phyloP scores from a whole-genome alignment of 2,888 invertebrate species.

The Lasioglossum malachurum region DNA sequence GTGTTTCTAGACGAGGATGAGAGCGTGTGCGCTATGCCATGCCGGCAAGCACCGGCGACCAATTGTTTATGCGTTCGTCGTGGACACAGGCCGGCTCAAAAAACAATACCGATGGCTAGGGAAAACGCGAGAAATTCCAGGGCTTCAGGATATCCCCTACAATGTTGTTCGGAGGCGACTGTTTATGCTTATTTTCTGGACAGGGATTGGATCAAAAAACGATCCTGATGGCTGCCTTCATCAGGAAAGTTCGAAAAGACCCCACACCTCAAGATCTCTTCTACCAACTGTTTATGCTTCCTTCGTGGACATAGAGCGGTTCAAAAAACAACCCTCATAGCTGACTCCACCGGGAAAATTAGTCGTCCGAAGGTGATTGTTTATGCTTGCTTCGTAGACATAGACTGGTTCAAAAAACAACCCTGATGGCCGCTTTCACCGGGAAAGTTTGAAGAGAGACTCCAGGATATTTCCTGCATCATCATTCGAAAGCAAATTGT shows the following conservation, averaged over 20 bases:
- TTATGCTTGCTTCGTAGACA: too few species aligned
- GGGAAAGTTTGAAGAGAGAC: neutral
- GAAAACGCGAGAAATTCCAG: neutral
- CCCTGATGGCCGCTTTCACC: neutral
- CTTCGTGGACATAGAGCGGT: neutral
- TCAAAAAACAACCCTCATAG: neutral
- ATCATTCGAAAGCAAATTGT: neutral
- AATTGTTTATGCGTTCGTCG: slow-evolving; percentile 36
- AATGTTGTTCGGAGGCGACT: neutral
- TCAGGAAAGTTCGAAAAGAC: neutral
- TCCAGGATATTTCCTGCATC: neutral
- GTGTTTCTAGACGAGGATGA: slow-evolving; percentile 51
- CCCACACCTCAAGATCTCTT: too few species aligned
- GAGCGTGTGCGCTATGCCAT: slow-evolving; percentile 45
- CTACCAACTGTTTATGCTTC: neutral
- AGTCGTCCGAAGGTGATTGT: too few species aligned
- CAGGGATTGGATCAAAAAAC: neutral
- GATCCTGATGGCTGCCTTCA: neutral
- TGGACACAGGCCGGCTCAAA: slow-evolving; percentile 28
- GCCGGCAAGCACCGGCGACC: slow-evolving; percentile 5
- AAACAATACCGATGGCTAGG: neutral
- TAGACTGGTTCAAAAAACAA: too few species aligned
- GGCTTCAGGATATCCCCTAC: neutral
- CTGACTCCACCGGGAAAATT: neutral
- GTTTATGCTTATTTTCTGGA: neutral